Percentiles rank a stretch among this genome's conserved stretches.
These are phyloP conservation scores for Cygnus buccinator DNA, from an alignment of 2,113 vertebrate species.

Conservation along the genomic window DNA sequence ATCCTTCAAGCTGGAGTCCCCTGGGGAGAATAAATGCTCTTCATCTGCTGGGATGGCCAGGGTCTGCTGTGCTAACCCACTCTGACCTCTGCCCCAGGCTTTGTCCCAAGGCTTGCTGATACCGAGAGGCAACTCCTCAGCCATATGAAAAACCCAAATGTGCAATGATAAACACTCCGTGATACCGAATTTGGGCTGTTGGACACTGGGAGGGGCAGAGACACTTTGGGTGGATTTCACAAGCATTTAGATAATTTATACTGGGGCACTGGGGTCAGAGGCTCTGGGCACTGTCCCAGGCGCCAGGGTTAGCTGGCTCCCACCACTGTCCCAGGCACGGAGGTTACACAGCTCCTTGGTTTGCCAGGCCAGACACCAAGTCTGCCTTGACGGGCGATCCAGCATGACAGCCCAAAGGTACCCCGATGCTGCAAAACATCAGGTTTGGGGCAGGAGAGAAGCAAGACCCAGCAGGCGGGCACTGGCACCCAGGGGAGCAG, in stretches of 20 bases:
- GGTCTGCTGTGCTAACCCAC: neutral
- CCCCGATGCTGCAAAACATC: neutral
- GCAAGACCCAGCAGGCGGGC: fast-evolving
- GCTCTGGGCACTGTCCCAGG: constrained; percentile 32
- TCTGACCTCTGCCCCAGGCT: neutral
- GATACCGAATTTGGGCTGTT: constrained; percentile 31
- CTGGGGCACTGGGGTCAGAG: neutral
- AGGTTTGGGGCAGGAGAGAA: neutral
- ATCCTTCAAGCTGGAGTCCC: constrained; percentile 5
- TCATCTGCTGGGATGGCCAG: neutral
- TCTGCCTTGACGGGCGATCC: neutral
- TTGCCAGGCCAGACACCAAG: neutral
- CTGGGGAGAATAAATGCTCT: neutral
- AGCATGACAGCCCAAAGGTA: neutral
- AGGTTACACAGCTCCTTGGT: neutral
- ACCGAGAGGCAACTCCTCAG: neutral
- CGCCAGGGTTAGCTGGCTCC: neutral
- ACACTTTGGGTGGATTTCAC: constrained; percentile 37
- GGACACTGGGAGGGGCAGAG: neutral
- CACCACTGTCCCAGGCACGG: neutral
- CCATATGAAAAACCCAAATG: neutral
- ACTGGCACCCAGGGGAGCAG: neutral
- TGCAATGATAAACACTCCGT: neutral
- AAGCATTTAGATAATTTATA: constrained; percentile 22
- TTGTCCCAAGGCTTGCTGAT: constrained; percentile 19